Percentiles rank a stretch among this genome's conserved stretches.
These are phyloP conservation scores for Drosophila kikkawai DNA, from an alignment of 1,140 invertebrate genomes.

Conservation along the genomic window DNA sequence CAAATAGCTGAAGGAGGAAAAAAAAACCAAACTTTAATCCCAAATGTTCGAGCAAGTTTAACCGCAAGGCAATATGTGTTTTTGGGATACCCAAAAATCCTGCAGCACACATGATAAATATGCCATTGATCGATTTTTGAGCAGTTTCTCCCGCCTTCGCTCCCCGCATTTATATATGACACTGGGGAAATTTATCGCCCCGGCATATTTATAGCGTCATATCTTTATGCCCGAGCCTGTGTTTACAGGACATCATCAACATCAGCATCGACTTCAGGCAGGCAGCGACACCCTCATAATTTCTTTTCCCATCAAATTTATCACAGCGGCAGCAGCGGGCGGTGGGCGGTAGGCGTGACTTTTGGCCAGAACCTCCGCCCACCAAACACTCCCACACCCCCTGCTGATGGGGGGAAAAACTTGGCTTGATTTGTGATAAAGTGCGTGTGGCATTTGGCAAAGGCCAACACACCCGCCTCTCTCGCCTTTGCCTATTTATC, in stretches of 20 bases:
- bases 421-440: slow-evolving; percentile 82
- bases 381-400: neutral
- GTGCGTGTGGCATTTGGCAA: slow-evolving; percentile 73
- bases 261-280: slow-evolving; percentile 25
- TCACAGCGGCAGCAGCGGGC: slow-evolving; percentile 56
- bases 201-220: slow-evolving; percentile 79
- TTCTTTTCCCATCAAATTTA: slow-evolving; percentile 79
- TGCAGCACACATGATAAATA: slow-evolving; percentile 75
- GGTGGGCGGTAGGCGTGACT: slow-evolving; percentile 70
- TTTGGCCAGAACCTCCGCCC: slow-evolving; percentile 37
- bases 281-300: slow-evolving; percentile 75
- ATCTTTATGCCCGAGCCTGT: slow-evolving; percentile 65
- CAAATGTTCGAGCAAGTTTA: slow-evolving; percentile 19
- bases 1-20: neutral
- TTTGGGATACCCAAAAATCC: slow-evolving; percentile 29
- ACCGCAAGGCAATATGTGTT: slow-evolving; percentile 29
- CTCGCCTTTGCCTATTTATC: slow-evolving; percentile 62
- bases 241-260: slow-evolving; percentile 78
- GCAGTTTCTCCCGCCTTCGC: slow-evolving; percentile 24
- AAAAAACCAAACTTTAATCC: slow-evolving; percentile 5
- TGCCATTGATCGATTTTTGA: slow-evolving; percentile 83
- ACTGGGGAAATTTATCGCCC: slow-evolving; percentile 72
- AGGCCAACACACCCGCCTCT: slow-evolving; percentile 26
- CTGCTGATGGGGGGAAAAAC: slow-evolving; percentile 41
- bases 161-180: slow-evolving; percentile 4